These are phyloP conservation scores for Cantharis rustica DNA, from an alignment of 2,888 invertebrate species.

Conservation along the genomic window DNA sequence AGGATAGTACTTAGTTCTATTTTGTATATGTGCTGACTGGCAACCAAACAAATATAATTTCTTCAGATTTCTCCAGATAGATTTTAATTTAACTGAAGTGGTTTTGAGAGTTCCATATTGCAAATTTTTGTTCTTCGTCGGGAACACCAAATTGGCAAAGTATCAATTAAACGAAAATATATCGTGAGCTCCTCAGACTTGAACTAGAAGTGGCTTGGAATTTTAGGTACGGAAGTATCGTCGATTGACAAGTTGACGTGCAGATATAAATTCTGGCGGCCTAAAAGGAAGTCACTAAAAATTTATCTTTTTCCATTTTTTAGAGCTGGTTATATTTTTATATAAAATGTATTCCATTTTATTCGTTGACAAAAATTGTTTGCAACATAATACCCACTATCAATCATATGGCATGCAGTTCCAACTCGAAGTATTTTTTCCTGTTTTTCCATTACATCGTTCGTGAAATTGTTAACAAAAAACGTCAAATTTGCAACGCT, in stretches of 20 bases:
- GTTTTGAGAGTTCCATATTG: not conserved
- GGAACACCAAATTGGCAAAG: not conserved
- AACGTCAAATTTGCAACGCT: not conserved
- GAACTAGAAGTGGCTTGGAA: not conserved
- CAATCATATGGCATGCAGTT: not conserved
- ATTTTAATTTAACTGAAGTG: not conserved
- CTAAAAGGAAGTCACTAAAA: not conserved
- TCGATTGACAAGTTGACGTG: not conserved
- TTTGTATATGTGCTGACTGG: too few species aligned
- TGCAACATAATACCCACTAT: not conserved
- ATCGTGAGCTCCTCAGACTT: not conserved
- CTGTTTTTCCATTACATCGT: not conserved
- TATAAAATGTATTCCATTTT: not conserved
- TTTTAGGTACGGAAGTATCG: not conserved
- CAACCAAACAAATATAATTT: too few species aligned
- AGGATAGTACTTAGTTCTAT: too few species aligned
- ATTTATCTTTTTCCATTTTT: not conserved
- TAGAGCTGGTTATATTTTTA: not conserved
- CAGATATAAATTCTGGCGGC: not conserved
- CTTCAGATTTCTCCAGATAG: too few species aligned
- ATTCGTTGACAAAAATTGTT: not conserved
- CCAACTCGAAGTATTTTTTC: not conserved
- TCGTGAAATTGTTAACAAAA: not conserved
- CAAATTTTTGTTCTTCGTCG: not conserved
- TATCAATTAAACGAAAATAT: not conserved